These are phyloP conservation scores for Nestor notabilis DNA, from an alignment of 2,113 vertebrate species.

Conservation along the genomic window DNA sequence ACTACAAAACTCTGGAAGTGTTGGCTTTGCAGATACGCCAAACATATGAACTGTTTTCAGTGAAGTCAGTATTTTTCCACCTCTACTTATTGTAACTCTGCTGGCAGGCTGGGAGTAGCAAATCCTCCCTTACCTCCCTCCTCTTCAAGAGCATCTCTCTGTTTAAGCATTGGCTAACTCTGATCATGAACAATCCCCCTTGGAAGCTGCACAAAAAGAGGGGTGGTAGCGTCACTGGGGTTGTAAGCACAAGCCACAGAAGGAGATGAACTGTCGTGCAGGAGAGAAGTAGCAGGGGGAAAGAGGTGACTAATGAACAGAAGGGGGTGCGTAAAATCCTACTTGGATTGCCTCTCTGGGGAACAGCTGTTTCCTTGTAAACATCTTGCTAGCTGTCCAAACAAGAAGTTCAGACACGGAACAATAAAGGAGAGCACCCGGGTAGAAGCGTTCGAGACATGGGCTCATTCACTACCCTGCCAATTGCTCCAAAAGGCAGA, in stretches of 20 bases:
- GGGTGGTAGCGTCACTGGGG: background rate
- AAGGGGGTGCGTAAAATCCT: constrained; percentile 58
- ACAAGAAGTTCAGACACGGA: constrained; percentile 58
- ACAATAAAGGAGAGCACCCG: constrained; percentile 37
- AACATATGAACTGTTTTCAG: background rate
- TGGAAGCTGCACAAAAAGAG: constrained; percentile 14
- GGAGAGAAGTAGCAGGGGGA: constrained; percentile 28
- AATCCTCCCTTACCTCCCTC: constrained; percentile 31
- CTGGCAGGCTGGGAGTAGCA: constrained; percentile 5
- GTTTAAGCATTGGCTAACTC: constrained; percentile 31
- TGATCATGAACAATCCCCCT: background rate
- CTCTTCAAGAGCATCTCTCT: background rate
- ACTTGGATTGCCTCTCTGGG: constrained; percentile 63
- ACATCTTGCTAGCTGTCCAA: constrained; percentile 70
- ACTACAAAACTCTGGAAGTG: background rate
- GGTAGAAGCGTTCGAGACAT: background rate
- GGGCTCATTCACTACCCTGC: constrained; percentile 10
- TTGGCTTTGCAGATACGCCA: background rate
- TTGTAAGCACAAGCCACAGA: constrained; percentile 40
- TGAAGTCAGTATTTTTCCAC: constrained; percentile 61
- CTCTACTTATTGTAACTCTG: constrained; percentile 27
- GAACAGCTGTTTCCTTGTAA: constrained; percentile 72
- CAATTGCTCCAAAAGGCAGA: constrained; percentile 46
- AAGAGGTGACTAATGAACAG: constrained; percentile 64
- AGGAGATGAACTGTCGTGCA: background rate